A percentile compares a stretch with the other conserved stretches of the same genome.
Conservation (phyloP, 2,113 vertebrate genomes). For the Peromyscus polionotus region DNA sequence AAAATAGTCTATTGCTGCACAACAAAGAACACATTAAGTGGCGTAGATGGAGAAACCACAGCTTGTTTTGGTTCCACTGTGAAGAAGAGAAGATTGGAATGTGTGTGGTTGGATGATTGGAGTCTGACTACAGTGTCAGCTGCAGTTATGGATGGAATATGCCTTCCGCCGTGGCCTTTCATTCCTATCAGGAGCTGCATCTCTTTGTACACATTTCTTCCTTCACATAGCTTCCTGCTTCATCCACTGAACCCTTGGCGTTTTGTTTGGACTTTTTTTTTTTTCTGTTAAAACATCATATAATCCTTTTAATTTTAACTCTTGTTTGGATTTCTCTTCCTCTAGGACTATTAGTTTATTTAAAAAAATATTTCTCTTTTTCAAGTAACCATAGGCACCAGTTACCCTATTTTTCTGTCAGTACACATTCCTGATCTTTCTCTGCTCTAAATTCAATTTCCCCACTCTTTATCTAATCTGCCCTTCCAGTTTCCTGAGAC, state of each 20-base stretch:
- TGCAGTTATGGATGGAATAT: neutral
- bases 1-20: neutral
- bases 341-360: neutral
- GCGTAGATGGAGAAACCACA: conserved; percentile 16
- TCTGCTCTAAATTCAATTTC: neutral
- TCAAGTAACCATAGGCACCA: neutral
- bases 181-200: neutral
- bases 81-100: neutral
- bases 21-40: neutral
- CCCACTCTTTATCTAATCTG: neutral
- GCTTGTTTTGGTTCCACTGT: neutral
- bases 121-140: neutral
- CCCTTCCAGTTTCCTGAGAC: neutral
- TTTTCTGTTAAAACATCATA: neutral
- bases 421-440: neutral
- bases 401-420: neutral
- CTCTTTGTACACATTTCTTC: neutral
- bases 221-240: neutral
- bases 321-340: neutral
- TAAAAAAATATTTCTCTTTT: neutral
- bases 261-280: neutral
- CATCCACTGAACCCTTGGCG: neutral
- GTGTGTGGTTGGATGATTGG: neutral
- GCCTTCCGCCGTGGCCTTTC: neutral
- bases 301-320: neutral